These are phyloP conservation scores for Amaurobius ferox DNA, from an alignment of 2,888 invertebrate species.

Conservation along the genomic window DNA sequence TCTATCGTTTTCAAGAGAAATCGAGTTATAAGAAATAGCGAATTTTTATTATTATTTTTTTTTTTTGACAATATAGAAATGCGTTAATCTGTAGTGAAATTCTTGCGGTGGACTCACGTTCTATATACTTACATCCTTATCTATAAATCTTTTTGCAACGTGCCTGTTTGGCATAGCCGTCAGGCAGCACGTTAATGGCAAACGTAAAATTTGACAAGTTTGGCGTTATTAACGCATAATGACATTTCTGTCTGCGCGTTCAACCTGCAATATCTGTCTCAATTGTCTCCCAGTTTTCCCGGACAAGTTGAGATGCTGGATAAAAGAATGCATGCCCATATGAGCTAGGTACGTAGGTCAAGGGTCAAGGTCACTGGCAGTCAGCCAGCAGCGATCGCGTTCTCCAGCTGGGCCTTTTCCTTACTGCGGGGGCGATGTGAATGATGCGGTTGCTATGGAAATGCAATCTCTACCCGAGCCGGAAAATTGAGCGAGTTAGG, in stretches of 20 bases:
- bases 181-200: too few relatives aligned
- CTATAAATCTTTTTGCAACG: too few relatives aligned
- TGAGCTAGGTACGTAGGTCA: slow-evolving; percentile 20
- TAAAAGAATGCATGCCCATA: too few relatives aligned
- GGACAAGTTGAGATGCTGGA: background rate
- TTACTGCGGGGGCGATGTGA: slow-evolving; percentile 44
- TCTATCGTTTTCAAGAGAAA: too few relatives aligned
- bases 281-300: background rate
- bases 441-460: slow-evolving; percentile 52
- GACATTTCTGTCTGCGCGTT: background rate
- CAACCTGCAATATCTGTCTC: background rate
- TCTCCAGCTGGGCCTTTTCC: slow-evolving; percentile 45
- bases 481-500: background rate
- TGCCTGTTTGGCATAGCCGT: too few relatives aligned
- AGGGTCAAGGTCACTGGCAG: slow-evolving; percentile 59
- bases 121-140: too few relatives aligned
- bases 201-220: too few relatives aligned
- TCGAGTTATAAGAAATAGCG: too few relatives aligned
- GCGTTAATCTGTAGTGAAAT: too few relatives aligned
- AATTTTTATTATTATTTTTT: too few relatives aligned
- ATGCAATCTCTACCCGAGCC: slow-evolving; percentile 29
- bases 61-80: too few relatives aligned
- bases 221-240: background rate
- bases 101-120: too few relatives aligned
- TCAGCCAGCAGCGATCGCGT: slow-evolving; percentile 35